Percentiles rank a stretch among this genome's conserved stretches.
phyloP scores from a whole-genome alignment of 2,888 invertebrate genomes.

The Thysanoteuthis rhombus region DNA sequence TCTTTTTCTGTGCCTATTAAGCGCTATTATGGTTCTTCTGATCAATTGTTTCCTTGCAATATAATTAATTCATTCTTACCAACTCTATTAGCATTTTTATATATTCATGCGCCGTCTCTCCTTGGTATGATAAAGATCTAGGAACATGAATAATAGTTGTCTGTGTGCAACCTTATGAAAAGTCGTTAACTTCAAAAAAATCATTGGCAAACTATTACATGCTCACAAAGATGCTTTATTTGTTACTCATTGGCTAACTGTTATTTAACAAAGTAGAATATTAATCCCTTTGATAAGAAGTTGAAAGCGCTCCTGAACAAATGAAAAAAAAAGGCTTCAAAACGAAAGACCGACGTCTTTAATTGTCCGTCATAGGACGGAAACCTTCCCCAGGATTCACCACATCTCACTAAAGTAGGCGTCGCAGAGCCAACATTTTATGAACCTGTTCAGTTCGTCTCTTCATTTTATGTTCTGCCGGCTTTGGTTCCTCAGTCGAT shows the following conservation, averaged over 20 bases:
- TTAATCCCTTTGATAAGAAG: no score
- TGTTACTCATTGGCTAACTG: background rate
- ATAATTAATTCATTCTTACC: background rate
- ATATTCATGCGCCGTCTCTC: background rate
- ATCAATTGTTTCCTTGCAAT: background rate
- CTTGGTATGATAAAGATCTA: background rate
- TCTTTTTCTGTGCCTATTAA: background rate
- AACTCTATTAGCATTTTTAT: background rate
- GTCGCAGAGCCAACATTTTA: no score
- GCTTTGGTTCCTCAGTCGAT: no score
- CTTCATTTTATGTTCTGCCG: no score
- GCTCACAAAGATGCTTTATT: background rate
- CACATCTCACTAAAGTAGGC: no score
- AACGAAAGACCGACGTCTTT: no score
- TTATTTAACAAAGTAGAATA: background rate
- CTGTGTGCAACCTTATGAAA: background rate
- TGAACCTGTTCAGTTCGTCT: no score
- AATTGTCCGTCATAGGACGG: no score
- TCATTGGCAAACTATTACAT: background rate
- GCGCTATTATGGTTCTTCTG: background rate
- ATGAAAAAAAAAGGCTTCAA: no score
- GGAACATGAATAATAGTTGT: background rate
- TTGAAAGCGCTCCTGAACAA: no score
- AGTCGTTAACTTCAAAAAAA: background rate
- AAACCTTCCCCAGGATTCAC: no score